Percentiles rank a stretch among this genome's conserved stretches.
Evolutionary conservation across 2,888 invertebrate genomes (phyloP).

Genomic region (Caprella mutica): DNA sequence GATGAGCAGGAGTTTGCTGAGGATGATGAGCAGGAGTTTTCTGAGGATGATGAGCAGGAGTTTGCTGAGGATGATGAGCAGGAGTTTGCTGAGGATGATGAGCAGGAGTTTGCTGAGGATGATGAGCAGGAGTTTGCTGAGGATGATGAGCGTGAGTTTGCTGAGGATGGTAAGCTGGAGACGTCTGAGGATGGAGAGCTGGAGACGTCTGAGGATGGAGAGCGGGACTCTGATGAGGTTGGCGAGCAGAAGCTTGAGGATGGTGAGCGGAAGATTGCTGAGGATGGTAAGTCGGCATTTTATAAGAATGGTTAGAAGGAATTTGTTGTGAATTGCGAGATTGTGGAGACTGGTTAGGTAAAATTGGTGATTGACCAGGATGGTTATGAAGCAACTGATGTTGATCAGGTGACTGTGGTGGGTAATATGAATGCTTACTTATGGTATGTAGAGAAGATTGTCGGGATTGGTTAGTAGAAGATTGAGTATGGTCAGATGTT

Average conservation of each 20-base stretch:
- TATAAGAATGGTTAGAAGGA: background rate
- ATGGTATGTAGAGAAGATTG: background rate
- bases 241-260: background rate
- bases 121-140: background rate
- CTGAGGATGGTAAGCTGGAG: background rate
- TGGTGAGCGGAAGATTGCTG: background rate
- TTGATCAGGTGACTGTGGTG: background rate
- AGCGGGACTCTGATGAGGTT: background rate
- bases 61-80: background rate
- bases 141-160: background rate
- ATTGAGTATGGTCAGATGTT: background rate
- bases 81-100: constrained; percentile 2
- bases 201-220: background rate
- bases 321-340: too few relatives aligned
- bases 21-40: background rate
- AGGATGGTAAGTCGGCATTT: background rate
- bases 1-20: too few relatives aligned
- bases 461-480: background rate
- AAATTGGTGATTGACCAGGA: background rate
- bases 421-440: background rate
- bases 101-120: background rate
- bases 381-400: background rate
- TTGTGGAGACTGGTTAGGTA: background rate
- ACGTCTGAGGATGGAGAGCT: constrained; percentile 1
- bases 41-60: background rate